Percentiles rank a stretch among this genome's conserved stretches.
These are phyloP conservation scores for Tiphia femorata DNA, from an alignment of 2,888 invertebrate genomes.

Conservation along the genomic window DNA sequence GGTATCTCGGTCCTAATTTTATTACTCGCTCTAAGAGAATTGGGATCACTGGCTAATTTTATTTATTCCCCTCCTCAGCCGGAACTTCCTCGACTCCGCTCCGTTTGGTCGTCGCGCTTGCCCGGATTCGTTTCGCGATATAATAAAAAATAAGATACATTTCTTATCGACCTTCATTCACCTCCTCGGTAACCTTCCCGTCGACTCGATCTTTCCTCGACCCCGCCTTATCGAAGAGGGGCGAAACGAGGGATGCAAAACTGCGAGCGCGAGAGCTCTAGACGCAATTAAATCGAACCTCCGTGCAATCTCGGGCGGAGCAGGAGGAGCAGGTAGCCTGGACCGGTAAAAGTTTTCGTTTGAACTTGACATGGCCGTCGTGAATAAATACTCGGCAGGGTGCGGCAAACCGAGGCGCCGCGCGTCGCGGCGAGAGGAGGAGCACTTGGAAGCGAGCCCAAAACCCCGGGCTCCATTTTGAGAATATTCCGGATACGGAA, in stretches of 20 bases:
- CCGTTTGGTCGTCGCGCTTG: too few relatives aligned
- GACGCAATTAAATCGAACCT: too few relatives aligned
- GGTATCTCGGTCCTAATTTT: conserved; percentile 30
- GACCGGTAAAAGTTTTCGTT: conserved; percentile 20
- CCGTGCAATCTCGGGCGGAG: too few relatives aligned
- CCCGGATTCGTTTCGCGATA: too few relatives aligned
- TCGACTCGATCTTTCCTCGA: background rate
- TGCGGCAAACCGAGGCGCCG: conserved; percentile 18
- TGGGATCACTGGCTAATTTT: conserved; percentile 35
- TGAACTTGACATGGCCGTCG: conserved; percentile 23
- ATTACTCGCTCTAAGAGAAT: conserved; percentile 36
- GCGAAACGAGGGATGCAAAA: background rate
- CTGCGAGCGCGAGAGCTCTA: too few relatives aligned
- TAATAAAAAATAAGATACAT: too few relatives aligned
- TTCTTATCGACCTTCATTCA: too few relatives aligned
- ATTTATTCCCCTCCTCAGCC: conserved; percentile 13
- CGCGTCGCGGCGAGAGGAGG: conserved; percentile 15
- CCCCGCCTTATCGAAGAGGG: background rate
- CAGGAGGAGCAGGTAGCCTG: background rate
- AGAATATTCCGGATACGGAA: conserved; percentile 42
- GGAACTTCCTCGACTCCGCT: too few relatives aligned
- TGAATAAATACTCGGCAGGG: conserved; percentile 14
- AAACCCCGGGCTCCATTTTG: conserved; percentile 36
- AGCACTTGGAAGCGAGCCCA: conserved; percentile 39
- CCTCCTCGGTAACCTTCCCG: too few relatives aligned